Conservation (phyloP, 1,140 invertebrate genomes). For the Solenopsis invicta region DNA sequence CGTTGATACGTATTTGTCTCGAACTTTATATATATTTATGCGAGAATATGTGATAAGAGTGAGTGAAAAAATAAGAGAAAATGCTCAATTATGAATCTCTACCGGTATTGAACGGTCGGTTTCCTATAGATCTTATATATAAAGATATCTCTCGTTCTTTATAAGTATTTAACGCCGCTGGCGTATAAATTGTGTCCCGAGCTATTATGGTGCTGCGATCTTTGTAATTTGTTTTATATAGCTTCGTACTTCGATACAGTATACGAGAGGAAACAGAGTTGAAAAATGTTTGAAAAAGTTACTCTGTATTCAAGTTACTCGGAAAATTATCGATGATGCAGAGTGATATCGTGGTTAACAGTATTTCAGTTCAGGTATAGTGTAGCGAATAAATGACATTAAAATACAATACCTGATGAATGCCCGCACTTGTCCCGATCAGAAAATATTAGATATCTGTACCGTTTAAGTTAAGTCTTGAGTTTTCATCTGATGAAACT, state of each 20-base stretch:
- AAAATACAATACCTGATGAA: conserved; percentile 36
- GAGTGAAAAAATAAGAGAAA: conserved; percentile 31
- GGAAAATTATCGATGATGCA: conserved; percentile 29
- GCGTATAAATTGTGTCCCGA: conserved; percentile 31
- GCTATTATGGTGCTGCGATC: conserved; percentile 73
- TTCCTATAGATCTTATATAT: conserved; percentile 51
- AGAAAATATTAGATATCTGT: neutral
- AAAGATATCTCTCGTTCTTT: conserved; percentile 70
- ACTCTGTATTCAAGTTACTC: conserved; percentile 30
- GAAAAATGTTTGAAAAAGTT: conserved; percentile 26
- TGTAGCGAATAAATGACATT: conserved; percentile 75
- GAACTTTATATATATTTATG: conserved; percentile 52
- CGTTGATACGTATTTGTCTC: conserved; percentile 45
- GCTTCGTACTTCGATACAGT: conserved; percentile 42
- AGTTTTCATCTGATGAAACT: neutral
- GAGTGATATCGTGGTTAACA: conserved; percentile 49
- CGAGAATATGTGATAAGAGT: conserved; percentile 54
- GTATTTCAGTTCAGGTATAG: conserved; percentile 68
- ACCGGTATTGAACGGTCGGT: conserved; percentile 38
- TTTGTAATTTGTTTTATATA: conserved; percentile 68
- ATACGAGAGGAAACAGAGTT: conserved; percentile 20
- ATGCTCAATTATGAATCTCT: conserved; percentile 67
- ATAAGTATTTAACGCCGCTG: conserved; percentile 60
- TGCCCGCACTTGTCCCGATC: conserved; percentile 18
- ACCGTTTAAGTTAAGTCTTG: neutral